Conservation (phyloP, 2,888 invertebrate genomes). For the Tanaodytes sp. region DNA sequence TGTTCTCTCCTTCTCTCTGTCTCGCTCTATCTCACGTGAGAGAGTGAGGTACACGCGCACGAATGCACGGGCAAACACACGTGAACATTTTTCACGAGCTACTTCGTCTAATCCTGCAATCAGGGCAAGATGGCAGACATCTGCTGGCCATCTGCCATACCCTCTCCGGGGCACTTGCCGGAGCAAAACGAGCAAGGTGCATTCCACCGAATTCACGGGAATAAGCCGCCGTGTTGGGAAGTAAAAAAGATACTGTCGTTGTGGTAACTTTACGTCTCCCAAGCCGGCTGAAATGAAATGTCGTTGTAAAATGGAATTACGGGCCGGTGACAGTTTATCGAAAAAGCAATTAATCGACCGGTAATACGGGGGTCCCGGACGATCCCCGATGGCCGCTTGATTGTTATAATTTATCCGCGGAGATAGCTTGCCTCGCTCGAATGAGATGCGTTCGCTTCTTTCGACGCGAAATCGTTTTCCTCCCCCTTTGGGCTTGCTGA, state of each 20-base stretch:
- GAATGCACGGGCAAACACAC: constrained; percentile 23
- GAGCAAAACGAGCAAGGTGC: constrained; percentile 51
- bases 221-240: neutral
- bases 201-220: constrained; percentile 41
- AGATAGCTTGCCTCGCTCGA: too few species aligned
- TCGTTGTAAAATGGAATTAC: constrained; percentile 32
- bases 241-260: constrained; percentile 6
- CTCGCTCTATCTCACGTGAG: too few species aligned
- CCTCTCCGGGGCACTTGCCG: constrained; percentile 56
- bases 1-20: too few species aligned
- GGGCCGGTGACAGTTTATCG: constrained; percentile 30
- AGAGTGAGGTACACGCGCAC: constrained; percentile 1
- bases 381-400: too few species aligned
- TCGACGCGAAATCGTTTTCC: too few species aligned
- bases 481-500: too few species aligned
- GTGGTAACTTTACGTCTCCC: constrained; percentile 24
- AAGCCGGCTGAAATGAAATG: constrained; percentile 14
- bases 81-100: constrained; percentile 59
- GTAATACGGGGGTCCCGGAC: too few species aligned
- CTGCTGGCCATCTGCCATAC: constrained; percentile 67
- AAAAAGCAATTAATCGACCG: constrained; percentile 34
- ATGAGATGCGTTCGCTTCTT: too few species aligned
- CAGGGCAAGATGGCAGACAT: constrained; percentile 63
- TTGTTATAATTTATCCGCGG: too few species aligned
- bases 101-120: constrained; percentile 60